Conservation (phyloP, 2,888 invertebrate genomes). For the Stenodema calcarata region DNA sequence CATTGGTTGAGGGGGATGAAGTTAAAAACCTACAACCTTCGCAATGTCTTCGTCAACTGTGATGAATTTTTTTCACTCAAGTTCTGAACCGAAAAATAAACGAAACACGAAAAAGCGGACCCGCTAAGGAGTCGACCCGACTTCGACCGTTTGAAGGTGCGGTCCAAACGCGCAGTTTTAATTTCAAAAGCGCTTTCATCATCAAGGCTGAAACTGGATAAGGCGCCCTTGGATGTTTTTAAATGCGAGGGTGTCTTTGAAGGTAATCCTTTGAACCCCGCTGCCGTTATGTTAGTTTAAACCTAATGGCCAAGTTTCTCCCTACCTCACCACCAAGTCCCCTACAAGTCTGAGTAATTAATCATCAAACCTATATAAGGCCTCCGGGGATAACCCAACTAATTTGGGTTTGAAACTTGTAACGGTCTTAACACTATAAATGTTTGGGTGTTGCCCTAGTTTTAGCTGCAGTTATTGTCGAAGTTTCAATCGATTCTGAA, state of each 20-base stretch:
- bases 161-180: not conserved
- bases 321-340: not conserved
- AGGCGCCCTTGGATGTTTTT: not conserved
- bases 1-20: too few relatives aligned
- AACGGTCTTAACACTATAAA: not conserved
- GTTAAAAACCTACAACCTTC: too few relatives aligned
- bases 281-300: not conserved
- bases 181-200: not conserved
- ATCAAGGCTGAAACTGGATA: not conserved
- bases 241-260: not conserved
- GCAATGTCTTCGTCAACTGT: too few relatives aligned
- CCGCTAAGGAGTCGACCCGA: not conserved
- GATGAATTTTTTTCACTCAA: too few relatives aligned
- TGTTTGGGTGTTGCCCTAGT: not conserved
- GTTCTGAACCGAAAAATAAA: too few relatives aligned
- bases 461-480: constrained; percentile 18
- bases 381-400: constrained; percentile 6
- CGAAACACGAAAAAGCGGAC: too few relatives aligned
- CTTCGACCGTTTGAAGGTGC: not conserved
- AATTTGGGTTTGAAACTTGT: constrained; percentile 20
- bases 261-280: constrained; percentile 15
- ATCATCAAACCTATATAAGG: constrained; percentile 4
- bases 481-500: not conserved
- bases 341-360: constrained; percentile 17
- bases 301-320: constrained; percentile 26